phyloP scores from a whole-genome alignment of 53 echinoderm and acorn worm species.

The Henricia sp. region DNA sequence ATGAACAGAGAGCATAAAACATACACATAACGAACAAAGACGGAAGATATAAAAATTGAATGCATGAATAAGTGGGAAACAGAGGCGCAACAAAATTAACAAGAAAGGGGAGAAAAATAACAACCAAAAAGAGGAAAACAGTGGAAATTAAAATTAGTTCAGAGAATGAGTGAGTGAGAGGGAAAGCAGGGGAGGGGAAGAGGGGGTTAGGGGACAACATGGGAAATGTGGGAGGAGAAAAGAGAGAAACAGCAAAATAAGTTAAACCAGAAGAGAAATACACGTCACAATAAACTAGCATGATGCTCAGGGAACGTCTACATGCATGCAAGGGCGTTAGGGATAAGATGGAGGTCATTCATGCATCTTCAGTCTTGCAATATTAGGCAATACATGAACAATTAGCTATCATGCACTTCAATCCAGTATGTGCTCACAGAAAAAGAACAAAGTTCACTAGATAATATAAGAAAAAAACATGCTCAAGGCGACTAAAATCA shows the following conservation, averaged over 20 bases:
- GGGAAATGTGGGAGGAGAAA: constrained; percentile 26
- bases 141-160: neutral
- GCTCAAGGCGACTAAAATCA: no score
- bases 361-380: no score
- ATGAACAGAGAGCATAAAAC: neutral
- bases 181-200: neutral
- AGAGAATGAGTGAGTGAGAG: neutral
- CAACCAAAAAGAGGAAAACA: neutral
- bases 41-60: neutral
- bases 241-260: constrained; percentile 29
- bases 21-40: neutral
- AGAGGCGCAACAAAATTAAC: neutral
- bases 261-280: constrained; percentile 37
- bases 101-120: neutral
- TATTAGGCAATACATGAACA: no score
- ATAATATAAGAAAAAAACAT: no score
- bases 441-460: no score
- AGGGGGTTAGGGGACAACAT: neutral
- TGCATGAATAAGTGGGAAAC: neutral
- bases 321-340: constrained; percentile 10
- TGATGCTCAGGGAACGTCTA: constrained; percentile 26
- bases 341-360: no score
- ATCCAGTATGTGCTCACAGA: no score
- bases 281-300: constrained; percentile 38
- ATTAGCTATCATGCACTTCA: constrained; percentile 20